phyloP scores from a whole-genome alignment of 2,888 invertebrate species.

The Nephrotoma appendiculata region DNA sequence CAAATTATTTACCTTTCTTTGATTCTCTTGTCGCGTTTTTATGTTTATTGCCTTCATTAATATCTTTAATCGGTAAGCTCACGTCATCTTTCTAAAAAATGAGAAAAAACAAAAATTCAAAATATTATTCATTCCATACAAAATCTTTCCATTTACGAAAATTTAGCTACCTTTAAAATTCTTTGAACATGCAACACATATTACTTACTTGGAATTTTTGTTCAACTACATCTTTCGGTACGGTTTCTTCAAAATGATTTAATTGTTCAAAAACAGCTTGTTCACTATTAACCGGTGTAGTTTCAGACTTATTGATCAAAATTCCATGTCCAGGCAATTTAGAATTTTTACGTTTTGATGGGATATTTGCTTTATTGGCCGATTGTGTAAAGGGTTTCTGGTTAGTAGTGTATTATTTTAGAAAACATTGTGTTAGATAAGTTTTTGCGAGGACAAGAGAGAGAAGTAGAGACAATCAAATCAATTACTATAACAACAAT shows the following conservation, averaged over 20 bases:
- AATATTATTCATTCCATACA: too few relatives aligned
- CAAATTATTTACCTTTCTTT: background rate
- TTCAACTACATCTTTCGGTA: constrained; percentile 62
- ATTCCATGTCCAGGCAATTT: constrained; percentile 21
- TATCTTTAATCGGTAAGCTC: background rate
- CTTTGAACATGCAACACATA: background rate
- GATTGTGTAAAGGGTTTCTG: background rate
- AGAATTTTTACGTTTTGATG: constrained; percentile 15
- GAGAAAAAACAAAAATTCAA: background rate
- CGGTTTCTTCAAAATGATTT: constrained; percentile 65
- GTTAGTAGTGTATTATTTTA: background rate
- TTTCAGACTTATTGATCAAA: constrained; percentile 27
- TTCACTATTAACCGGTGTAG: constrained; percentile 19
- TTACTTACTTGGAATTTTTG: background rate
- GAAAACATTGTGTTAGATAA: background rate
- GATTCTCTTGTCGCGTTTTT: background rate
- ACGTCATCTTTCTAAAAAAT: background rate
- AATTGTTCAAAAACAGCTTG: constrained; percentile 25
- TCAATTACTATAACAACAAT: background rate
- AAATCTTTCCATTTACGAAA: background rate
- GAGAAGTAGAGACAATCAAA: background rate
- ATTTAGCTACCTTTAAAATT: background rate
- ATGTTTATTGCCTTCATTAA: background rate
- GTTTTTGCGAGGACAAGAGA: background rate
- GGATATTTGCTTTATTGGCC: constrained; percentile 1